Conservation (phyloP, 2,113 vertebrate genomes). For the Neofelis nebulosa region DNA sequence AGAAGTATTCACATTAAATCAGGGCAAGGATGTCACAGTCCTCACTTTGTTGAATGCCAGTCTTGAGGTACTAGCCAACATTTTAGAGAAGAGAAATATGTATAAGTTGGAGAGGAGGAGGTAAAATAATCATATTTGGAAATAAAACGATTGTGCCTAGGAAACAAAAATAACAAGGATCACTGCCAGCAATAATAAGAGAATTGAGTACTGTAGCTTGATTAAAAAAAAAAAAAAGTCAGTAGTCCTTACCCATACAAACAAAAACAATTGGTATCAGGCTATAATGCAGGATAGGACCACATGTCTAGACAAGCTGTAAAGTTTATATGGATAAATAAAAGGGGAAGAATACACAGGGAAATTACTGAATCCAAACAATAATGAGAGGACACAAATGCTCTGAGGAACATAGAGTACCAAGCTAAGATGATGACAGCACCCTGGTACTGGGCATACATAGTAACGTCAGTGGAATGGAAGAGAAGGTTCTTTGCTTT, state of each 20-base stretch:
- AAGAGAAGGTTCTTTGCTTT: neutral
- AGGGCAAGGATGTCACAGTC: neutral
- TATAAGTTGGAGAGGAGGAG: neutral
- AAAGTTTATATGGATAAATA: neutral
- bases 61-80: neutral
- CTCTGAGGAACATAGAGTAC: neutral
- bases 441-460: neutral
- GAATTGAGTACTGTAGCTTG: neutral
- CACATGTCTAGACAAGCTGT: neutral
- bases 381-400: neutral
- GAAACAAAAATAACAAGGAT: constrained; percentile 19
- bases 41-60: neutral
- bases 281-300: neutral
- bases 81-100: constrained; percentile 14
- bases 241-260: neutral
- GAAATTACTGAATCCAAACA: neutral
- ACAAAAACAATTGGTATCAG: neutral
- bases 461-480: neutral
- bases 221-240: neutral
- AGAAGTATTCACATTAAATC: neutral
- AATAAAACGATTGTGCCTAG: neutral
- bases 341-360: neutral
- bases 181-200: neutral
- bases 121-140: neutral
- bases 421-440: neutral